phyloP scores from a whole-genome alignment of 2,797 vertebrate genomes.

The Gymnoscopelus microlampas region DNA sequence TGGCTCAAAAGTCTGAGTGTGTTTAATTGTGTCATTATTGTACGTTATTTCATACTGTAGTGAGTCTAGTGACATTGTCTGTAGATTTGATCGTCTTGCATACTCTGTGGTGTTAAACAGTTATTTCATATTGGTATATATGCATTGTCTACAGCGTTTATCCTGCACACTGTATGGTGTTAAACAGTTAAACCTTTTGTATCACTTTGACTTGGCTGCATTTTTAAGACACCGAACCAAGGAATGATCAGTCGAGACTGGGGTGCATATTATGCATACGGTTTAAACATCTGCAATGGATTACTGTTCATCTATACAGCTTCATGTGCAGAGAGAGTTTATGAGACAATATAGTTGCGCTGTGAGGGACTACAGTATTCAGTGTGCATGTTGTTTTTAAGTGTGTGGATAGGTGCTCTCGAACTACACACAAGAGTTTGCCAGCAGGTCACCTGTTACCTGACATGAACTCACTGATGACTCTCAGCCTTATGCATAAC shows the following conservation, averaged over 20 bases:
- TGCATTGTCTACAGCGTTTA: slow-evolving; percentile 31
- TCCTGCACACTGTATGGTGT: slow-evolving; percentile 11
- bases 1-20: slow-evolving; percentile 46
- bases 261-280: background rate
- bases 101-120: too few relatives aligned
- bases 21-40: slow-evolving; percentile 29
- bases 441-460: slow-evolving; percentile 2
- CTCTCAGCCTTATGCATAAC: slow-evolving; percentile 16
- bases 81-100: too few relatives aligned
- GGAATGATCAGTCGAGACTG: background rate
- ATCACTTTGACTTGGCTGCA: background rate
- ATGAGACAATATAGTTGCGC: background rate
- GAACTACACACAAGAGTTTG: background rate
- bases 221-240: slow-evolving; percentile 3
- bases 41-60: background rate
- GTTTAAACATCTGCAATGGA: slow-evolving; percentile 40
- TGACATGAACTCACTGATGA: slow-evolving; percentile 46
- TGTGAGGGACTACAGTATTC: slow-evolving; percentile 10
- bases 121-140: slow-evolving; percentile 40
- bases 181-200: slow-evolving; percentile 3
- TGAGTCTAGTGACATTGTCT: too few relatives aligned
- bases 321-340: slow-evolving; percentile 3
- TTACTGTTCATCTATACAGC: slow-evolving; percentile 20
- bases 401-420: slow-evolving; percentile 11
- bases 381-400: slow-evolving; percentile 22